phyloP scores from a whole-genome alignment of 2,797 vertebrate genomes.

The Girardinus metallicus region DNA sequence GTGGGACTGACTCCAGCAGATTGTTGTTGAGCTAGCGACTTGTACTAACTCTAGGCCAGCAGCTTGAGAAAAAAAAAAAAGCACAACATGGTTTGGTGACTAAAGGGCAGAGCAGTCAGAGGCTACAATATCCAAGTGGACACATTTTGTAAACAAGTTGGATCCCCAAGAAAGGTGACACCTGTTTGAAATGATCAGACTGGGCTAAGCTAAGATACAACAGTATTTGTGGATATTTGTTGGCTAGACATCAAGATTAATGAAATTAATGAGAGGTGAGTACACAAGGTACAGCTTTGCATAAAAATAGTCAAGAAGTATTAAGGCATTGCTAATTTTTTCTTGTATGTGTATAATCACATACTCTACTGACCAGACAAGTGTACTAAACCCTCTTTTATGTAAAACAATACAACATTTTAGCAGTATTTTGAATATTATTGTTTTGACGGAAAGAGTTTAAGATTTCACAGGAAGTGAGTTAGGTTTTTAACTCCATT shows the following conservation, averaged over 20 bases:
- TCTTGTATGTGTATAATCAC: background rate
- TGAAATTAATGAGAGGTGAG: background rate
- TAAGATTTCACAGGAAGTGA: background rate
- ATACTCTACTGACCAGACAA: background rate
- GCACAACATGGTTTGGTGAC: background rate
- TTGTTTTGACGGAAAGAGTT: background rate
- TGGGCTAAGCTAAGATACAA: background rate
- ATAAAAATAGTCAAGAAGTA: background rate
- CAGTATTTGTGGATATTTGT: background rate
- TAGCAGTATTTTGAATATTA: background rate
- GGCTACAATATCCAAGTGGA: background rate
- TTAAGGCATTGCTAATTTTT: too few species aligned
- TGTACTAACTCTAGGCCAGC: background rate
- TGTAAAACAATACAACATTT: background rate
- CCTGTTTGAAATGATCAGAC: background rate
- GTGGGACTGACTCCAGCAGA: conserved; percentile 7
- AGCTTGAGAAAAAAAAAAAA: background rate
- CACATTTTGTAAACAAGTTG: conserved; percentile 3
- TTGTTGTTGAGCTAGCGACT: background rate
- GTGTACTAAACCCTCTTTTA: background rate
- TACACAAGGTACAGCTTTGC: background rate
- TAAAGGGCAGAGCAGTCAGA: background rate
- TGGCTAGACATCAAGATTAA: background rate
- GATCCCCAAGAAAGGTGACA: background rate
- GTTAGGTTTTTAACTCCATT: background rate